Evolutionary conservation across 2,888 invertebrate species (phyloP), one percentile per base, ranked within the genome.

Genomic region (Parelbella ahira): DNA sequence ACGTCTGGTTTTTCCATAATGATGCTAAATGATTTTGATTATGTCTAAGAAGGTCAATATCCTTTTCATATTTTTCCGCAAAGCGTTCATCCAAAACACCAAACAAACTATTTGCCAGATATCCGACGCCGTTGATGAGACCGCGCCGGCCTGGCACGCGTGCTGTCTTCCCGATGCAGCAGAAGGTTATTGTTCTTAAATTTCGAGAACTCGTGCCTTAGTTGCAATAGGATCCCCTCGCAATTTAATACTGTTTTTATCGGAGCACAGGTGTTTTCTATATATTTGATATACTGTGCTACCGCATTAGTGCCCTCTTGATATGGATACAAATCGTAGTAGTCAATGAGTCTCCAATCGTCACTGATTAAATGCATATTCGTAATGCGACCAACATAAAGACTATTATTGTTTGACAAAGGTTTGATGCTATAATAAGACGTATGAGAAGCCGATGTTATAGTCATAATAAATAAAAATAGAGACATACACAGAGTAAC

Each of bases 1-100:
- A 36, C 10, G 24, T 36, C 18, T 36, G 34, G n/a, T 36, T 36
- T 36, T 36, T 10, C 25, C 34, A 34, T 10, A 34, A 10, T n/a
- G 6, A 10, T 4, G 20, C 15, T 11, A 34, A 18, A 24, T 34
- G 19, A 1, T 34, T 34, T 3, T 34, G 9, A 18, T 34, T 34
- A 3, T 24, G 4, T 4, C 6, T 7, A 1, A 33, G n/a, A 4
- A 9, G n/a, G 4, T 13, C 10, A 8, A 33, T 33, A 8, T 33
- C 33, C 5, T 21, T 15, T 1, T 11, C 21, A 15, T 33, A 33
- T 6, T 20, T 11, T 29, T 29, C 29, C 5, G 29, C 29, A 9
- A 29, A 29, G 6, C 10, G 11, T 2, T 6, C 4, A 9, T 29
- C 29, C 1, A 29, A 10, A 8, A 29, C 29, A 8, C 29, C 29